phyloP scores from a whole-genome alignment of 1,140 invertebrate genomes.

The Trialeurodes vaporariorum region DNA sequence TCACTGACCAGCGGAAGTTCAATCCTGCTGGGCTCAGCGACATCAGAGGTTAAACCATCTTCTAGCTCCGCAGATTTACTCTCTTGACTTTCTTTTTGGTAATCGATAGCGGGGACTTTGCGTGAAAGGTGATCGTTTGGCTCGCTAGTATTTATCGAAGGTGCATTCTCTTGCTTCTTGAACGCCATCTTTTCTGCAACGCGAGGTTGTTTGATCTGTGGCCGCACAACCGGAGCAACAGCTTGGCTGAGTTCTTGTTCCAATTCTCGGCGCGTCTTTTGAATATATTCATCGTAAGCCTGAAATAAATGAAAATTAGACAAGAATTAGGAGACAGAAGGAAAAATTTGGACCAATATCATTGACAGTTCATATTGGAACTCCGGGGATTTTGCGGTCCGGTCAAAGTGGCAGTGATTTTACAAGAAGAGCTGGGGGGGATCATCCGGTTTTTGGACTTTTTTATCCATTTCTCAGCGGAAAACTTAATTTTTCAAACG shows the following conservation, averaged over 20 bases:
- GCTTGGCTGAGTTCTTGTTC: slow-evolving; percentile 34
- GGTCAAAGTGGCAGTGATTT: too few relatives aligned
- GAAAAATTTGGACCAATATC: too few relatives aligned
- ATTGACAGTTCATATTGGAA: too few relatives aligned
- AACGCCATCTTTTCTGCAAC: slow-evolving; percentile 19
- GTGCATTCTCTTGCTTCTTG: not conserved
- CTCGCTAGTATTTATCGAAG: not conserved
- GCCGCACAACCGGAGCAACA: slow-evolving; percentile 32
- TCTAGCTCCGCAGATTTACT: not conserved
- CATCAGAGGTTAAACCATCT: slow-evolving; percentile 2
- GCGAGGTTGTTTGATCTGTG: slow-evolving; percentile 40
- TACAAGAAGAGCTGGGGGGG: too few relatives aligned
- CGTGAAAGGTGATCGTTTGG: not conserved
- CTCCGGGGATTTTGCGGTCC: too few relatives aligned
- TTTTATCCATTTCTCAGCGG: too few relatives aligned
- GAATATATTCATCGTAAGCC: slow-evolving; percentile 40
- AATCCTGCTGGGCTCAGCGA: not conserved
- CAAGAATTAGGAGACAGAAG: too few relatives aligned
- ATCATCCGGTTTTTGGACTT: too few relatives aligned
- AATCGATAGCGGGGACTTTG: not conserved
- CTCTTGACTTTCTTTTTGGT: not conserved
- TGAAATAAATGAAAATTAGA: slow-evolving; percentile 24
- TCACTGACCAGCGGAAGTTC: too few relatives aligned
- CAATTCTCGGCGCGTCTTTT: slow-evolving; percentile 35
- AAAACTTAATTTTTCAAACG: too few relatives aligned